These are phyloP conservation scores for Eupithecia exiguata DNA, from an alignment of 2,888 invertebrate species.

Conservation along the genomic window DNA sequence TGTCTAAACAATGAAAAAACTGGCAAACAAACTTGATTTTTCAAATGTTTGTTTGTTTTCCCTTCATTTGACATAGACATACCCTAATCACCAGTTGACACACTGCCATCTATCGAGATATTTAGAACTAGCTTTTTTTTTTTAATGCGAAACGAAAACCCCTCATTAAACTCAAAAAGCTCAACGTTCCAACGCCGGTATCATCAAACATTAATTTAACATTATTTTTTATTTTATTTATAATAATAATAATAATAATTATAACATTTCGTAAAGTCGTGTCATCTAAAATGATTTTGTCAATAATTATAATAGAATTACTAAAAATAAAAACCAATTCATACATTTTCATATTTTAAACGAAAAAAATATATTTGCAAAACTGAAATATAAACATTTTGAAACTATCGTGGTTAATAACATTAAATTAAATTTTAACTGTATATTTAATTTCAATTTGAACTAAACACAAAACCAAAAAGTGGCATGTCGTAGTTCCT, in stretches of 20 bases:
- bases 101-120: no score
- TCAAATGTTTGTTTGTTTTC: no score
- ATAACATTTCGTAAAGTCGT: slow-evolving; percentile 14
- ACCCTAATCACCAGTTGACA: no score
- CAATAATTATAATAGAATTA: background rate
- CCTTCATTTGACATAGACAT: no score
- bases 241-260: no score
- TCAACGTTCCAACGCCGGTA: slow-evolving; percentile 3
- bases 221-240: slow-evolving; percentile 8
- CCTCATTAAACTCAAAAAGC: slow-evolving; percentile 1
- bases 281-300: background rate
- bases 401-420: background rate
- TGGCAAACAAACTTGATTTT: no score
- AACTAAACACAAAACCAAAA: background rate
- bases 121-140: no score
- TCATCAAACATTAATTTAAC: background rate
- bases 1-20: no score
- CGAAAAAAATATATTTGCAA: background rate
- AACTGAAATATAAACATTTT: background rate
- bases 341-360: background rate
- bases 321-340: background rate
- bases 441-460: background rate
- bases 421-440: background rate
- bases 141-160: no score
- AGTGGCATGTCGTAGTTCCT: background rate